These are phyloP conservation scores for Drosophila persimilis DNA, from an alignment of 1,140 invertebrate genomes.

Conservation along the genomic window DNA sequence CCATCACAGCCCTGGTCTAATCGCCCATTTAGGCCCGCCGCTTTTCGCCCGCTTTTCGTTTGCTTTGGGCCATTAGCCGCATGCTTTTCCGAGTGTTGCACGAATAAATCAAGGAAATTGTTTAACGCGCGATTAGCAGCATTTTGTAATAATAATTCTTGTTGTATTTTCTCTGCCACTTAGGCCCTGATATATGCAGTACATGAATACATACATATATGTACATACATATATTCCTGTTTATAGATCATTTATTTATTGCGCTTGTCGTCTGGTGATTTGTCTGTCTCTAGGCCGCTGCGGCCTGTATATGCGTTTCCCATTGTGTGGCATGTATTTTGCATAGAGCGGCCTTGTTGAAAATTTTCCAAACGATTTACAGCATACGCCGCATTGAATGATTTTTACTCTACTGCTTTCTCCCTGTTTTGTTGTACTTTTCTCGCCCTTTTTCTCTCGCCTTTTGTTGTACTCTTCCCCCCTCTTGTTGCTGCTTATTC, in stretches of 20 bases:
- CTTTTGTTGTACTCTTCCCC: conserved; percentile 1
- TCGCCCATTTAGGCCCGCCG: too few species aligned
- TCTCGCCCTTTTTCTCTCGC: conserved; percentile 17
- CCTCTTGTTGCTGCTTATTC: conserved; percentile 47
- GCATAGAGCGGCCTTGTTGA: conserved; percentile 50
- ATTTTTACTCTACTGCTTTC: conserved; percentile 25
- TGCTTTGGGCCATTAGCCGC: conserved; percentile 23
- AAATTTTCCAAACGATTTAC: conserved; percentile 78
- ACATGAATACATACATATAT: conserved; percentile 30
- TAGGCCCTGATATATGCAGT: conserved; percentile 36
- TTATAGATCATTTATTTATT: conserved; percentile 63
- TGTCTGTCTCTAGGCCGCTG: conserved; percentile 1
- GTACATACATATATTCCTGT: conserved; percentile 21
- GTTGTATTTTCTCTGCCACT: conserved; percentile 53
- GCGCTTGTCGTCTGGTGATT: conserved; percentile 49
- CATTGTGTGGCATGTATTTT: conserved; percentile 49
- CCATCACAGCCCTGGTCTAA: too few species aligned
- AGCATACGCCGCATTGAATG: conserved; percentile 79
- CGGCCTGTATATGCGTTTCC: conserved; percentile 8
- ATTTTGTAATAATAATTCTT: conserved; percentile 77
- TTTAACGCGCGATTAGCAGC: conserved; percentile 81
- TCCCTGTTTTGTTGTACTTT: background rate
- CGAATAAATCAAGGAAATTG: conserved; percentile 77
- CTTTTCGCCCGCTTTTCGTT: too few species aligned
- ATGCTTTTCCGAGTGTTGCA: conserved; percentile 13